phyloP scores from a whole-genome alignment of 2,888 invertebrate genomes.

The Lacanobia oleracea region DNA sequence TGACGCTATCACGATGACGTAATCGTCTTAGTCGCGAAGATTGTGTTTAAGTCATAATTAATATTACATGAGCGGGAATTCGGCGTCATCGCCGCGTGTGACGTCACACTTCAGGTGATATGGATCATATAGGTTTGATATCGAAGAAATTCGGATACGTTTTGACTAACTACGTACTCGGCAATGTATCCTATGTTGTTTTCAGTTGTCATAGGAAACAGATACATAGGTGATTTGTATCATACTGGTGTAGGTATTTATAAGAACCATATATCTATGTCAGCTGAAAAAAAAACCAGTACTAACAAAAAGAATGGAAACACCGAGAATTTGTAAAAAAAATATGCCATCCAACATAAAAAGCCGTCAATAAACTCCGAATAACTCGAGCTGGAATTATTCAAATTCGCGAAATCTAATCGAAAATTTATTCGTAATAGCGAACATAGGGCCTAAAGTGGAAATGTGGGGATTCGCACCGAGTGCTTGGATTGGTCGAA shows the following conservation, averaged over 20 bases:
- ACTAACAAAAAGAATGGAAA: conserved; percentile 5
- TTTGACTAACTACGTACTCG: conserved; percentile 23
- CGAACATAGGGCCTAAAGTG: conserved; percentile 54
- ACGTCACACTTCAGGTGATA: conserved; percentile 23
- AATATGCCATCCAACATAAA: conserved; percentile 54
- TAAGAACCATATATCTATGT: background rate
- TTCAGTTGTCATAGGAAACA: background rate
- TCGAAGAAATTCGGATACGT: conserved; percentile 6
- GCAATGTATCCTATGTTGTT: conserved; percentile 1
- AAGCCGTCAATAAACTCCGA: conserved; percentile 65
- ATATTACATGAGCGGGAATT: conserved; percentile 61
- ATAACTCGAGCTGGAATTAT: conserved; percentile 63
- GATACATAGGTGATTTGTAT: background rate
- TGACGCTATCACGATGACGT: conserved; percentile 75
- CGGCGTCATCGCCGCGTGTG: conserved; percentile 18
- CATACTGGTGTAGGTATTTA: background rate
- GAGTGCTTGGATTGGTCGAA: conserved; percentile 59
- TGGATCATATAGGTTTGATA: conserved; percentile 10
- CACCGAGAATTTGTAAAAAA: conserved; percentile 40
- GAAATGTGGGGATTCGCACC: conserved; percentile 50
- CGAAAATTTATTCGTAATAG: conserved; percentile 63
- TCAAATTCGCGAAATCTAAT: conserved; percentile 66
- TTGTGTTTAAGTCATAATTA: conserved; percentile 67
- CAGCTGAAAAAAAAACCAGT: background rate
- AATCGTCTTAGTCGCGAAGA: conserved; percentile 69